Conservation (phyloP, 2,797 vertebrate species). For the Neostethus bicornis region DNA sequence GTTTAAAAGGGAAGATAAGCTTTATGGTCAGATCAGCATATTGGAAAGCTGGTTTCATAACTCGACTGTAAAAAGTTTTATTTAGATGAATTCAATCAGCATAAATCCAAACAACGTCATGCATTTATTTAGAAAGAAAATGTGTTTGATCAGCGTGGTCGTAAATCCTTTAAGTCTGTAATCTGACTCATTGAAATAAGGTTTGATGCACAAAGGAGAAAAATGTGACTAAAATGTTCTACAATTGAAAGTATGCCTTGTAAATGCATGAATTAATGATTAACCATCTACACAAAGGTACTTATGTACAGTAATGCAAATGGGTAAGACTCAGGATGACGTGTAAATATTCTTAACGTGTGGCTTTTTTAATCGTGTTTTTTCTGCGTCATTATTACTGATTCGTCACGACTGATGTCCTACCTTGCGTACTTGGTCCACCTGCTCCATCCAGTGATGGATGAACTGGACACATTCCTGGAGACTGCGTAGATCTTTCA, state of each 20-base stretch:
- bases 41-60: background rate
- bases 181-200: background rate
- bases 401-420: background rate
- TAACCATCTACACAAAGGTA: too few relatives aligned
- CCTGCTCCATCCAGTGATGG: constrained; percentile 79
- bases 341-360: too few relatives aligned
- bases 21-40: background rate
- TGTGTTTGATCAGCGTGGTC: constrained; percentile 5
- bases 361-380: too few relatives aligned
- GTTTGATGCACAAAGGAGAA: background rate
- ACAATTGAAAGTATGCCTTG: background rate
- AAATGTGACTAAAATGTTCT: background rate
- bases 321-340: background rate
- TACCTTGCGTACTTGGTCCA: constrained; percentile 81
- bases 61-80: constrained; percentile 14
- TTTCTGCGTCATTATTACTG: background rate
- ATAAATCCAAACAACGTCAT: background rate
- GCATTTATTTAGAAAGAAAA: constrained; percentile 11
- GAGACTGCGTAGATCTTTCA: constrained; percentile 77
- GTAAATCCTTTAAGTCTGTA: background rate
- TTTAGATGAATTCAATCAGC: constrained; percentile 16
- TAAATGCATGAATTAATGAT: background rate
- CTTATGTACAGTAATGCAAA: background rate
- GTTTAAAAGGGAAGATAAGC: background rate
- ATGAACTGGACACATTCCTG: constrained; percentile 82